phyloP scores from a whole-genome alignment of 2,888 invertebrate genomes.

The Oeneis ivallda region DNA sequence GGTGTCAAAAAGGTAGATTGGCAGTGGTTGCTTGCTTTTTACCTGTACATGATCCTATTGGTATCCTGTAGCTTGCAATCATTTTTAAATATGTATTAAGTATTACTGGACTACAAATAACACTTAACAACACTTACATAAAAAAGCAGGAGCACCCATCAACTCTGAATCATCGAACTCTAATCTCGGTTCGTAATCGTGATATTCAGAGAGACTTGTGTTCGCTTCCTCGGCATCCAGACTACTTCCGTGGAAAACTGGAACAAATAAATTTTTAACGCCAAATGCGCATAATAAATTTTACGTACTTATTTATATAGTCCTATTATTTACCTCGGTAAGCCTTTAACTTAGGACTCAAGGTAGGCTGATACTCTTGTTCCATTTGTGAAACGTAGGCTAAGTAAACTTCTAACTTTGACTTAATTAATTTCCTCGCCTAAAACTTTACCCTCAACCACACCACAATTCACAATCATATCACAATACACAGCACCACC shows the following conservation, averaged over 20 bases:
- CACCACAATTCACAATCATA: no score
- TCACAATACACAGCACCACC: no score
- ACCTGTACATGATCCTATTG: no score
- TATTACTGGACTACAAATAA: not conserved
- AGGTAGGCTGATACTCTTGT: conserved; percentile 68
- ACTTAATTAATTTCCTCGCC: no score
- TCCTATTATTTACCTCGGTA: conserved; percentile 62
- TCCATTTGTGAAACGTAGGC: conserved; percentile 52
- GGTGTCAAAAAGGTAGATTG: no score
- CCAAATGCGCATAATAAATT: not conserved
- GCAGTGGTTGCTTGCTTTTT: no score
- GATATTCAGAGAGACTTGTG: conserved; percentile 94
- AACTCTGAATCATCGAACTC: conserved; percentile 98
- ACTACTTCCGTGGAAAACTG: conserved; percentile 62
- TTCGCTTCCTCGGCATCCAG: conserved; percentile 87
- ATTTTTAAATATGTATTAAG: no score
- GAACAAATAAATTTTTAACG: not conserved
- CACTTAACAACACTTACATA: conserved; percentile 11
- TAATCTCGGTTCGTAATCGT: conserved; percentile 96
- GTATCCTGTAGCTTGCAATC: no score
- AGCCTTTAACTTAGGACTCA: conserved; percentile 66
- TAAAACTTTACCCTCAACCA: no score
- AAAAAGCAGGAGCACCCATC: conserved; percentile 74
- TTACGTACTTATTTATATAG: not conserved
- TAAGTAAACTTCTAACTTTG: not conserved